phyloP scores from a whole-genome alignment of 2,113 vertebrate genomes.

The Cephalopterus ornatus region DNA sequence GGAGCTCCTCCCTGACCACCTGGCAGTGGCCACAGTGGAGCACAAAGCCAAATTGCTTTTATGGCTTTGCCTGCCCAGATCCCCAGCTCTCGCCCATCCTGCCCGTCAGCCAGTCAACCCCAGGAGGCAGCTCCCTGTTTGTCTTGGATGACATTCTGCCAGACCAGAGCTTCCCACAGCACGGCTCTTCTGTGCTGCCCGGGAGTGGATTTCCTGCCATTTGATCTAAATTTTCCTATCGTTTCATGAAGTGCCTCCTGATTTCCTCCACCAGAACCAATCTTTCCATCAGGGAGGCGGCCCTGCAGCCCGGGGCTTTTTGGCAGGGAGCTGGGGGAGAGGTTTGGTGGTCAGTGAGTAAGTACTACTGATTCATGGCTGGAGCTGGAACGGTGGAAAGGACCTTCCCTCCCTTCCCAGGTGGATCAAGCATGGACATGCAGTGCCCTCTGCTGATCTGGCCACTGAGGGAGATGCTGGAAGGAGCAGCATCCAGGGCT shows the following conservation, averaged over 20 bases:
- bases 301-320: neutral
- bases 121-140: constrained; percentile 17
- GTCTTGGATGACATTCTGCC: constrained; percentile 37
- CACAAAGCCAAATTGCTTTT: neutral
- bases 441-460: constrained; percentile 43
- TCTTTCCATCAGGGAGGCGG: neutral
- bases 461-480: neutral
- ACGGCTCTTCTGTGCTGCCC: neutral
- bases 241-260: neutral
- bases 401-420: neutral
- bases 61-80: neutral
- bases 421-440: neutral
- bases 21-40: neutral
- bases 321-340: neutral
- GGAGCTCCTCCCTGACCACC: neutral
- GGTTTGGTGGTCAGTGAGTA: neutral
- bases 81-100: neutral
- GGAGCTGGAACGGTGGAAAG: neutral
- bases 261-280: neutral
- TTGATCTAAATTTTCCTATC: constrained; percentile 6
- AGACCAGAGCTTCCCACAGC: neutral
- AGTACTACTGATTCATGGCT: neutral
- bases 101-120: neutral
- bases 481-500: neutral
- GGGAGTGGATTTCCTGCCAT: neutral